Evolutionary conservation across 2,113 vertebrate species (phyloP).

Genomic region (Setophaga coronata): DNA sequence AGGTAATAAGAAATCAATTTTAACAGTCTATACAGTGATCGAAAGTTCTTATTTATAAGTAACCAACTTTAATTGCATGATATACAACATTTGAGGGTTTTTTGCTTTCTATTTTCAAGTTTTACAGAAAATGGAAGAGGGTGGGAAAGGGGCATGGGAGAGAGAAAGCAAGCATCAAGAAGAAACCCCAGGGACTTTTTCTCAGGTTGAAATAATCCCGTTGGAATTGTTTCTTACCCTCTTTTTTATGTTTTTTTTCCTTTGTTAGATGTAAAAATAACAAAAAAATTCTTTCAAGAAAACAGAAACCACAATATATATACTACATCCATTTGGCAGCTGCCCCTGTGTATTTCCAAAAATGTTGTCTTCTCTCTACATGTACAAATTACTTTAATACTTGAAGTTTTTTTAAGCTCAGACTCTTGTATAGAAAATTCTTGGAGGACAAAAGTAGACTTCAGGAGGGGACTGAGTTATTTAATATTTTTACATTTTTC

Average conservation of each 20-base stretch:
- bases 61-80: constrained; percentile 88
- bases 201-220: constrained; percentile 78
- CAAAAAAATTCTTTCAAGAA: constrained; percentile 79
- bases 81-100: constrained; percentile 84
- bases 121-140: constrained; percentile 82
- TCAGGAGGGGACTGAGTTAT: constrained; percentile 55
- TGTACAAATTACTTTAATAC: constrained; percentile 86
- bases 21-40: constrained; percentile 90
- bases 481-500: constrained; percentile 73
- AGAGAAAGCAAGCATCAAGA: constrained; percentile 80
- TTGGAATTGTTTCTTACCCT: constrained; percentile 78
- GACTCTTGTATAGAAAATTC: constrained; percentile 83
- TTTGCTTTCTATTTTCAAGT: constrained; percentile 85
- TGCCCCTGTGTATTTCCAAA: constrained; percentile 84
- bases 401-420: constrained; percentile 78
- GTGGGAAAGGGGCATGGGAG: neutral
- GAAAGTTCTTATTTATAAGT: constrained; percentile 88
- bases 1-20: constrained; percentile 88
- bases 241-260: constrained; percentile 73
- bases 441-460: constrained; percentile 84
- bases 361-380: constrained; percentile 80
- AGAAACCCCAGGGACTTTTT: constrained; percentile 76
- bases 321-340: constrained; percentile 85
- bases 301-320: constrained; percentile 87
- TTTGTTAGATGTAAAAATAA: constrained; percentile 86